Evolutionary conservation across 1,140 invertebrate species (phyloP), one percentile per base, ranked within the genome.

Genomic region (Chironomus tepperi): DNA sequence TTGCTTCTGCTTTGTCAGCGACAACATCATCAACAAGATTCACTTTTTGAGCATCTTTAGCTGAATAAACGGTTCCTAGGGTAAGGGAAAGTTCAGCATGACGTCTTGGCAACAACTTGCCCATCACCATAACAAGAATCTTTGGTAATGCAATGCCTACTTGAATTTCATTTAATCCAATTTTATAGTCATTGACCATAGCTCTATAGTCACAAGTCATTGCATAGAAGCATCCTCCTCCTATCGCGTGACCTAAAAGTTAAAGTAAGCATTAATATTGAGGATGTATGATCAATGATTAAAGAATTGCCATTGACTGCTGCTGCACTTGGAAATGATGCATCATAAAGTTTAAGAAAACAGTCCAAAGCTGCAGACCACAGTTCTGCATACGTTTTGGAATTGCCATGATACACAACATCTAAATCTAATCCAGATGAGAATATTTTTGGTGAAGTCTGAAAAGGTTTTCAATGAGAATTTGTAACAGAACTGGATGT

Each of bases 361-460:
- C 88, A 85, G 67, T 93, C 88, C 83, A 95, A 93, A 5, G 95
- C 80, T 3, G 87, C 84, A 3, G 83, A 84, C 93, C 93, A 96
- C 79, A 93, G 96, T 73, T 86, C 80, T 73, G 84, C n/a, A n/a
- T n/a, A n/a, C n/a, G 90, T 85, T 57, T 91, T 88, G 42, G 85
- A 78, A 74, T 93, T 86, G 0, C 91, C 88, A 80, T 94, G 90
- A 79, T 93, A 94, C 89, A 96, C 91, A 84, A 96, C 93, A 80
- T 90, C 85, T 18, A 96, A 92, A 78, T 96, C 94, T 42, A 96
- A 81, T 12, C 94, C 94, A 76, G 88, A 93, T 57, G 88, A 91
- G 81, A 95, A 96, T 72, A 94, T 86, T 73, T 87, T 90, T 18
- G 90, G 87, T 34, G 89, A 86, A 8, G 87, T 83, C 90, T 92